phyloP scores from a whole-genome alignment of 1,140 invertebrate species.

The Drosophila pachea region DNA sequence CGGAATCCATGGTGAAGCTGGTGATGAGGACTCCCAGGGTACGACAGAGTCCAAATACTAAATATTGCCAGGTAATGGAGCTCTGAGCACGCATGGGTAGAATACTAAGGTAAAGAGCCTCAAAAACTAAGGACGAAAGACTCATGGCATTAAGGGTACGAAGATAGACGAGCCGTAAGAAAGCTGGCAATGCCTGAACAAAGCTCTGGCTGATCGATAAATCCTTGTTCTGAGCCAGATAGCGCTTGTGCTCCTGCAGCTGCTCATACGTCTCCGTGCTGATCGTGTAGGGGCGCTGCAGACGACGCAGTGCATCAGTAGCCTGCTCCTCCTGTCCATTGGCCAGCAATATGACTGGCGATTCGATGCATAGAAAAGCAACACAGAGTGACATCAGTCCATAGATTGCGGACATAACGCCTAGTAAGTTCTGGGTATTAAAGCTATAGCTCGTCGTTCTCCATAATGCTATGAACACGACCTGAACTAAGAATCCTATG shows the following conservation, averaged over 20 bases:
- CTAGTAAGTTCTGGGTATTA: conserved; percentile 46
- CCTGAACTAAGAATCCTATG: conserved; percentile 42
- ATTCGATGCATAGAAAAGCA: conserved; percentile 45
- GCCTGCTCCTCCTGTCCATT: conserved; percentile 52
- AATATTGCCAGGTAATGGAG: no score
- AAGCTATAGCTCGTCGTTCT: conserved; percentile 3
- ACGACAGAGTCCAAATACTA: conserved; percentile 39
- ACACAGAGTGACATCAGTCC: conserved; percentile 33
- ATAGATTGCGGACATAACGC: conserved; percentile 36
- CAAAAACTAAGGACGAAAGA: conserved; percentile 20
- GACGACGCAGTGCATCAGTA: conserved; percentile 49
- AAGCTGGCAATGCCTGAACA: conserved; percentile 33
- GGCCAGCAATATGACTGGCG: conserved; percentile 50
- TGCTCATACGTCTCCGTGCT: conserved; percentile 51
- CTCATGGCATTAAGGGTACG: conserved; percentile 53
- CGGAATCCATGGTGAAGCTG: conserved; percentile 26
- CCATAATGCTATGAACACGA: conserved; percentile 37
- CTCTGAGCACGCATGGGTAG: no score
- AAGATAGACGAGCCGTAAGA: conserved; percentile 31
- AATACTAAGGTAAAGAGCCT: neutral
- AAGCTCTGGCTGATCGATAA: conserved; percentile 34
- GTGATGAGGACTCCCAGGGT: conserved; percentile 15
- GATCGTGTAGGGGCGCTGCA: conserved; percentile 43
- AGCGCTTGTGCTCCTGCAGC: conserved; percentile 59
- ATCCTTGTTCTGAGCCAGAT: conserved; percentile 51